Conservation (phyloP, 2,888 invertebrate genomes). For the Tenthredo distinguenda region DNA sequence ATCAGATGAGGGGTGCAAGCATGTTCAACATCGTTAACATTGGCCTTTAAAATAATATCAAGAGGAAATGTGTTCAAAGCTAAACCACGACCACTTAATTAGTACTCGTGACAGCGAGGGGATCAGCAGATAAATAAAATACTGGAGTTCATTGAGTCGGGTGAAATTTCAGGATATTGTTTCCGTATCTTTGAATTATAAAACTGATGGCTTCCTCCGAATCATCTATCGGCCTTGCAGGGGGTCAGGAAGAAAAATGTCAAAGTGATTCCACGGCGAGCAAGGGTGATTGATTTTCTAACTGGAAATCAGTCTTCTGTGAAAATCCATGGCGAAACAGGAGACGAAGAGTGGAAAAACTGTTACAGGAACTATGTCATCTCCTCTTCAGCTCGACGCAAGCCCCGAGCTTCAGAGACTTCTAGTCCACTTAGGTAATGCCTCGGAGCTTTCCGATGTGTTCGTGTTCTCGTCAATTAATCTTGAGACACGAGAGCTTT, state of each 20-base stretch:
- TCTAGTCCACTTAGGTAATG: conserved; percentile 45
- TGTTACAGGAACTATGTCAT: not conserved
- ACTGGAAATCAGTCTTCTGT: not conserved
- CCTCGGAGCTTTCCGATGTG: conserved; percentile 21
- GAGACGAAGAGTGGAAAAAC: not conserved
- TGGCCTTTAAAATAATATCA: conserved; percentile 17
- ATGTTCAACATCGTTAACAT: conserved; percentile 38
- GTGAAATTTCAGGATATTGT: not conserved
- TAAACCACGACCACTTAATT: not conserved
- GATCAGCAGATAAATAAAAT: not conserved
- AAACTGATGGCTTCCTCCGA: not conserved
- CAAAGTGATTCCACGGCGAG: not conserved
- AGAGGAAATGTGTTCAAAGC: not conserved
- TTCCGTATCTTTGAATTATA: not conserved
- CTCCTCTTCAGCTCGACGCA: not conserved
- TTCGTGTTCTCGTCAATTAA: conserved; percentile 41
- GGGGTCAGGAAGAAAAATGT: not conserved
- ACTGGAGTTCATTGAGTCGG: not conserved
- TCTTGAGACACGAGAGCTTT: conserved; percentile 39
- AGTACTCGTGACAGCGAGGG: not conserved
- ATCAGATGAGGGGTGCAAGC: not conserved
- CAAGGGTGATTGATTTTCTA: not conserved
- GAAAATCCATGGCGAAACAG: not conserved
- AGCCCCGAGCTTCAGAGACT: conserved; percentile 12
- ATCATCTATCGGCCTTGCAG: not conserved